A percentile compares a stretch with the other conserved stretches of the same genome.
Evolutionary conservation across 2,113 vertebrate species (phyloP).

Genomic region (Embiotoca jacksoni): DNA sequence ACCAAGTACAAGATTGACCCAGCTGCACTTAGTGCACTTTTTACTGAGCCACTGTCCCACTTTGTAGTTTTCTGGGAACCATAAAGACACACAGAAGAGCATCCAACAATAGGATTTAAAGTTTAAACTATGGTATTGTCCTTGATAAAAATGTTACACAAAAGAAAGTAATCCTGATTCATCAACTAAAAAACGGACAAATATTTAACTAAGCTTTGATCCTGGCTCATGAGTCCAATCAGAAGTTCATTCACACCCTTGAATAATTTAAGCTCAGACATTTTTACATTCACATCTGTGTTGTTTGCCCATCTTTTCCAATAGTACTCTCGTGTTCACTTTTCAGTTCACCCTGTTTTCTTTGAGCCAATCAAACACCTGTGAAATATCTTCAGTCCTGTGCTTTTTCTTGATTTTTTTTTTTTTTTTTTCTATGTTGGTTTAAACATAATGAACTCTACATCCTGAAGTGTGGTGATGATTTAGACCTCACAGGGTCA

Average conservation of each 20-base stretch:
- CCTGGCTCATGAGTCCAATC: not conserved
- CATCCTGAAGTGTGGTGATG: not conserved
- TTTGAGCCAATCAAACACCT: not conserved
- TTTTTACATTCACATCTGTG: not conserved
- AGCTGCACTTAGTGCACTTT: conserved; percentile 2
- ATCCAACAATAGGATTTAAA: not conserved
- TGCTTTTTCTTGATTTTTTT: not conserved
- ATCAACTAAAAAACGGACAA: not conserved
- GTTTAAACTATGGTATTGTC: not conserved
- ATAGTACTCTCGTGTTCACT: not conserved
- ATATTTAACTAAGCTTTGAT: not conserved
- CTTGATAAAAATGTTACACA: not conserved
- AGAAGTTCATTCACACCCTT: not conserved
- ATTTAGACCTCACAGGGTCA: not conserved
- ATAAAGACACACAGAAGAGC: not conserved
- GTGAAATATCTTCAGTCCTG: not conserved
- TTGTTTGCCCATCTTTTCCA: not conserved
- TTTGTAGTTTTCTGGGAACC: conserved; percentile 3
- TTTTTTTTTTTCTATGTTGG: not conserved
- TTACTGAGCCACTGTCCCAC: not conserved
- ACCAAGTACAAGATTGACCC: conserved; percentile 16
- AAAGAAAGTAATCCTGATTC: not conserved
- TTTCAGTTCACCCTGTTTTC: conserved; percentile 2
- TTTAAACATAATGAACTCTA: not conserved
- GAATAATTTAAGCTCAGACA: not conserved